Evolutionary conservation across 1,140 invertebrate species (phyloP), one percentile per base, ranked within the genome.

Genomic region (Bicyclus anynana): DNA sequence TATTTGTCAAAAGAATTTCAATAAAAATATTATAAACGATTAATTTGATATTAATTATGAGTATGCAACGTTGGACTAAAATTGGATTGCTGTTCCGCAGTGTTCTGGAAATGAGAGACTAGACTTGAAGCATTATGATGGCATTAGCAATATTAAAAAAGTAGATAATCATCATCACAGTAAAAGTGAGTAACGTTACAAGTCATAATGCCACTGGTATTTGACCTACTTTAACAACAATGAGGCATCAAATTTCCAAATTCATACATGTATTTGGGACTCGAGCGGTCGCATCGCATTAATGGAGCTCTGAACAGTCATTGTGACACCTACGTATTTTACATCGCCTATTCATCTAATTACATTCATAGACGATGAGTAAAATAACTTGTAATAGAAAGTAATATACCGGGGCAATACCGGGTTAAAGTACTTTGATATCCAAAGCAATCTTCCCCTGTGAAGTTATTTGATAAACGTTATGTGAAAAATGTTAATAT

Each of bases 261-360:
- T 18, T 47, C 42, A 59, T 59, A 49, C 56, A 59, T 37, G 37
- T 44, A 52, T 47, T 52, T 59, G 40, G 56, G 42, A 52, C 49
- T 47, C 42, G 27, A 37, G 47, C 37, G 16, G 48, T 20, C 54
- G 23, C 23, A 23, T 12, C 29, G 56, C 42, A 49, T 49, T 52
- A 52, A 52, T 59, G 49, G n/a, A 37, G 29, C 47, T 47, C 16
- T 37, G 27, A 35, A 46, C 17, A 37, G 56, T 59, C 56, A 52
- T 18, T 38, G 56, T 47, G 56, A 52, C 38, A 29, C 48, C 18
- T n/a, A 37, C 14, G 16, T 14, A 51, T 56, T 58, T 47, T 51
- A 42, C 49, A 58, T 47, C 13, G 40, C 17, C 29, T 58, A 46
- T 58, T 52, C 55, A 51, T 52, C 42, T 54, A 47, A 52, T 57